A percentile compares a stretch with the other conserved stretches of the same genome.
phyloP scores from a whole-genome alignment of 2,888 invertebrate genomes.

The Stenotaenia linearis region DNA sequence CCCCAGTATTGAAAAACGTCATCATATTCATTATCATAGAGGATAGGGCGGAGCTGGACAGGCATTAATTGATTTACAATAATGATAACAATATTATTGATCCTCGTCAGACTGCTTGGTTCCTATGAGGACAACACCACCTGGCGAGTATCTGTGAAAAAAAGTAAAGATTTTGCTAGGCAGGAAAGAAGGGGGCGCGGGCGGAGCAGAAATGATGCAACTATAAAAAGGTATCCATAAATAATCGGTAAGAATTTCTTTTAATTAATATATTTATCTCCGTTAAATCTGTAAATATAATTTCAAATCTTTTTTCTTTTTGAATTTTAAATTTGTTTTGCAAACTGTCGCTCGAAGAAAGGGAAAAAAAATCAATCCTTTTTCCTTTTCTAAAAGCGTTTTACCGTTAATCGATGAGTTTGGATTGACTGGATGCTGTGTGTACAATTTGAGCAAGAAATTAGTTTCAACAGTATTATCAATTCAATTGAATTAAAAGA shows the following conservation, averaged over 20 bases:
- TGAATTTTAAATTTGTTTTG: neutral
- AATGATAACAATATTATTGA: conserved; percentile 9
- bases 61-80: conserved; percentile 9
- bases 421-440: neutral
- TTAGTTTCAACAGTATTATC: neutral
- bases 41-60: neutral
- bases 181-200: neutral
- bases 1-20: too few relatives aligned
- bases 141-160: neutral
- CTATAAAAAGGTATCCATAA: neutral
- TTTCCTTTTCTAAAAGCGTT: neutral
- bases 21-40: neutral
- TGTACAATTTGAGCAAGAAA: neutral
- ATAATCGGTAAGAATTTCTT: neutral
- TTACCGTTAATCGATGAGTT: neutral
- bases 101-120: neutral
- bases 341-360: neutral
- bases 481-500: neutral
- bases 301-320: too few relatives aligned
- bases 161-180: neutral
- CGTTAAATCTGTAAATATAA: too few relatives aligned
- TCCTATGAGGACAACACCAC: neutral
- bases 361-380: neutral
- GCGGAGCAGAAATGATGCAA: neutral
- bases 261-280: neutral